Evolutionary conservation across 35 echinoderm and acorn worm species (phyloP), one percentile per base, ranked within the genome.

Genomic region (Amphiura filiformis): DNA sequence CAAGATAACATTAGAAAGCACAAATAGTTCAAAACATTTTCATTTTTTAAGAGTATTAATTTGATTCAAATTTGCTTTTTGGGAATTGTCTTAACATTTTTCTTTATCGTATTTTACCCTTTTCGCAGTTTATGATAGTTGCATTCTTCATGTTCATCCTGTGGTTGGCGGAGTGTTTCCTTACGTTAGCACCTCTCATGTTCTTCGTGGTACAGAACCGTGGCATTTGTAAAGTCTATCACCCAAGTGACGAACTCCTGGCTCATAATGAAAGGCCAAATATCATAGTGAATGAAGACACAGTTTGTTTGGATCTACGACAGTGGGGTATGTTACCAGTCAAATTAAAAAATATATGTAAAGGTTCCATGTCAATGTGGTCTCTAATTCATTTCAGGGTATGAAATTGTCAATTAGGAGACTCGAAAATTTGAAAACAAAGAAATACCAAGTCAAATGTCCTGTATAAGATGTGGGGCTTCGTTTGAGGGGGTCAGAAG

Each of bases 171-270:
- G 22, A 94, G 11, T 65, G 76, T 39, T 34, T 97, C 20, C 77
- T 97, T 35, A 81, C 89, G 31, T 64, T 93, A 41, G 78, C 93
- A 34, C 92, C 92, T 23, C 31, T 93, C 34, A 76, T 91, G 52
- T 97, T 97, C 83, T 97, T 97, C 57, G 84, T 80, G 23, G 65
- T 97, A 36, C 95, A 97, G 35, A 90, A 78, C 4, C 86, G 77
- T 78, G 92, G 91, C 5, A 75, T 90, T 23, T 97, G 95, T 65
- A 33, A 79, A 56, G 83, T 30, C 1, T 30, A 18, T n/a, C 61
- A 70, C 56, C 35, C 35, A 26, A 56, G 36, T 31, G 28, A 82
- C 0, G n/a, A 18, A n/a, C 9, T 70, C 9, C 4, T 70, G 3
- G 61, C 15, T 26, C 61, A 26, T 15, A 30, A 30, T n/a, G 61